Evolutionary conservation across 2,113 vertebrate genomes (phyloP).

Genomic region (Taxidea taxus): DNA sequence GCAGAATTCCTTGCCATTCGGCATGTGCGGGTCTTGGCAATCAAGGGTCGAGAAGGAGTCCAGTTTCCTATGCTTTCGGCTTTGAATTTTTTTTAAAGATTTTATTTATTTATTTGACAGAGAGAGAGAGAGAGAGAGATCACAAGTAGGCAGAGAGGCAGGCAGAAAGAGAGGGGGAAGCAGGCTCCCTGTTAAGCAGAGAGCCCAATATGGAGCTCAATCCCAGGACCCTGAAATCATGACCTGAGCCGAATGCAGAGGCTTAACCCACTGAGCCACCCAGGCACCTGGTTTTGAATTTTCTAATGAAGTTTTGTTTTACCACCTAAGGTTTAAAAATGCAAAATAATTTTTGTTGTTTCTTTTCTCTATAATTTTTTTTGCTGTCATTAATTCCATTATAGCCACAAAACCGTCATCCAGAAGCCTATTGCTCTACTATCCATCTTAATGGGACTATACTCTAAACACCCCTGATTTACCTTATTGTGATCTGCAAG

Average conservation of each 20-base stretch:
- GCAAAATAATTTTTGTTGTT: background rate
- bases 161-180: too few species aligned
- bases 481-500: background rate
- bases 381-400: background rate
- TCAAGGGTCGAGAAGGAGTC: background rate
- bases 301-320: slow-evolving; percentile 42
- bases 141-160: too few species aligned
- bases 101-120: too few species aligned
- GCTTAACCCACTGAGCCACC: too few species aligned
- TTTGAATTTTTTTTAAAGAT: background rate
- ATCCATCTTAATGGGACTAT: background rate
- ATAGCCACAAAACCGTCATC: background rate
- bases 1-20: background rate
- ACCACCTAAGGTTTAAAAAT: background rate
- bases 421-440: background rate
- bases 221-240: too few species aligned
- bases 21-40: background rate
- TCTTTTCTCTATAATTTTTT: background rate
- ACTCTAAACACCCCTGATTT: background rate
- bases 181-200: too few species aligned
- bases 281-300: background rate
- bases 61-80: background rate
- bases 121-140: too few species aligned
- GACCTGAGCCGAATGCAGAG: too few species aligned
- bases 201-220: fast-evolving